Base-by-base conservation (phyloP, 2,888 invertebrate species). In the Polydesmus complanatus region DNA sequence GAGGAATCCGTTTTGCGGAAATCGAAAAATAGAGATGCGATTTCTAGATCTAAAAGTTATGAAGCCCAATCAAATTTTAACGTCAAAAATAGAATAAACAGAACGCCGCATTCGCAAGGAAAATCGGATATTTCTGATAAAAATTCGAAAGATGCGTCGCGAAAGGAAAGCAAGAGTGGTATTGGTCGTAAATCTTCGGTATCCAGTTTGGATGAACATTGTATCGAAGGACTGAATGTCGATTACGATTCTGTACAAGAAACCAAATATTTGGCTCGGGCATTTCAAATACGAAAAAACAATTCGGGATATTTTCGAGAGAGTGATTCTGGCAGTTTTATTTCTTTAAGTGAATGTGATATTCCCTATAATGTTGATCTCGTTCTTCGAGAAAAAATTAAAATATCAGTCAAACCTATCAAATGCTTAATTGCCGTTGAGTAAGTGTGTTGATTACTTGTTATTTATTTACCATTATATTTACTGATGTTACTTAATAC, bases 321-420 rank as follows among this genome's bases (percentile, higher is more conserved):
- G n/a, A 67, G 67, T 59, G 69, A 69, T 37, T 67, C 68, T 52
- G 66, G 66, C 1, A 68, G 68, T 23, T 67, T 64, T 25, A 55
- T 69, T 23, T 69, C 69, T 2, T 60, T 67, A 48, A 60, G 64
- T 27, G 67, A 67, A 27, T 63, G 64, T 11, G 72, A 72, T 49
- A 65, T 68, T 18, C 70, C 69, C 22, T 74, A 71, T 63, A 68
- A 67, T 51, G 69, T 69, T 54, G 70, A 72, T 60, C 68, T 78
- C 56, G 67, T 67, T 5, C 68, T 78, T 19, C 71, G 73, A 62
- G 75, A 76, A 68, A 77, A 75, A 67, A 70, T 76, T 63, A 78
- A 78, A 69, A 74, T 78, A 37, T 72, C 76, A 1, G 78, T 78
- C 66, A 73, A 73, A 62, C 75, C 78, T 1, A 74, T 78, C 55